Evolutionary conservation across 2,113 vertebrate species (phyloP).

Genomic region (Leucoraja erinaceus): DNA sequence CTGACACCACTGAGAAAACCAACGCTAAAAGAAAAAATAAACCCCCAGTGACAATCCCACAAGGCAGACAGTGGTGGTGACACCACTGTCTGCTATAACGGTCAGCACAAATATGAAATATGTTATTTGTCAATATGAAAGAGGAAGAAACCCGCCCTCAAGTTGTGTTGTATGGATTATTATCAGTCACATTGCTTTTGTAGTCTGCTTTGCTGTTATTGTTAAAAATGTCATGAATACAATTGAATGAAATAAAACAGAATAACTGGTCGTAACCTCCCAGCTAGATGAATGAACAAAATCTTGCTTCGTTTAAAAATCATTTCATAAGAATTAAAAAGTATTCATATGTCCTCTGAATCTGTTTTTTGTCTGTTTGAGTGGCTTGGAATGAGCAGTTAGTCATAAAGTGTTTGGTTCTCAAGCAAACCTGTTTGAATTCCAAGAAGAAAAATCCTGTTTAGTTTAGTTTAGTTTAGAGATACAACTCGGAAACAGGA

Average conservation of each 20-base stretch:
- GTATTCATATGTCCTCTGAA: background rate
- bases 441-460: background rate
- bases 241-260: background rate
- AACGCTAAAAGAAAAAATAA: background rate
- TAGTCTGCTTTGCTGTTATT: background rate
- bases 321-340: background rate
- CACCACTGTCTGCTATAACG: background rate
- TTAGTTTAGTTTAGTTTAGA: too few species aligned
- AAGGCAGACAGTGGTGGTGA: constrained; percentile 27
- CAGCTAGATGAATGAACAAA: background rate
- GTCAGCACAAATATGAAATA: background rate
- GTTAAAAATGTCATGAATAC: background rate
- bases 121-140: background rate
- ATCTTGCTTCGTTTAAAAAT: background rate
- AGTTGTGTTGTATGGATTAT: background rate
- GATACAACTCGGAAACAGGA: too few species aligned
- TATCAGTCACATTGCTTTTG: background rate
- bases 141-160: constrained; percentile 5
- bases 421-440: background rate
- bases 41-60: constrained; percentile 24
- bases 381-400: background rate
- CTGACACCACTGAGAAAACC: background rate
- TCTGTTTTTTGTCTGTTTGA: background rate
- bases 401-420: background rate
- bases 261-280: background rate